phyloP scores from a whole-genome alignment of 2,113 vertebrate species.

The Eubucco bourcierii region DNA sequence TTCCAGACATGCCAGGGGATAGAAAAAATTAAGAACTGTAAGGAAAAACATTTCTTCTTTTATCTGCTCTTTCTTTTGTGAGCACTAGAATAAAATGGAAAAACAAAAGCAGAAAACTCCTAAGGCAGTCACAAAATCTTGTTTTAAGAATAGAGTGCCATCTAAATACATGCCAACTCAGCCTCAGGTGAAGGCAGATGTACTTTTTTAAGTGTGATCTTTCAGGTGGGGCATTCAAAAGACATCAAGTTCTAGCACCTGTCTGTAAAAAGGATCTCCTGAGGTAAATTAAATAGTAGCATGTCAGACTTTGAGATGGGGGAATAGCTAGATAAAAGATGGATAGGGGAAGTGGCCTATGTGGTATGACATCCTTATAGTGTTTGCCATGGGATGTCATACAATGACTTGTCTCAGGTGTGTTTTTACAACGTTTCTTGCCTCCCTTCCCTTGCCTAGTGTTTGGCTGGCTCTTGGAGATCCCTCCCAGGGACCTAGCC shows the following conservation, averaged over 20 bases:
- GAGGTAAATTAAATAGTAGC: neutral
- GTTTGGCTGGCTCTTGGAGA: neutral
- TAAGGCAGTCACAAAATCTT: neutral
- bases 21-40: neutral
- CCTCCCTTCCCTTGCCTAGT: neutral
- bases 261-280: neutral
- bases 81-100: neutral
- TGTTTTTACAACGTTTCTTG: neutral
- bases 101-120: neutral
- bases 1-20: neutral
- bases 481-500: neutral
- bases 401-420: neutral
- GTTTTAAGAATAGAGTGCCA: neutral
- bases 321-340: neutral
- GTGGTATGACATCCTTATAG: neutral
- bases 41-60: neutral
- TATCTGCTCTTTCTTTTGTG: neutral
- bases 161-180: neutral
- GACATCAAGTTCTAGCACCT: neutral
- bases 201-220: neutral
- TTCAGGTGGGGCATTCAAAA: neutral
- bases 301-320: neutral
- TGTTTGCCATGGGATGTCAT: accelerated
- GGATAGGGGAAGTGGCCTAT: neutral
- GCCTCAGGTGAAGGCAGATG: neutral